Conservation (phyloP, 2,888 invertebrate species). For the Acleris sparsana region DNA sequence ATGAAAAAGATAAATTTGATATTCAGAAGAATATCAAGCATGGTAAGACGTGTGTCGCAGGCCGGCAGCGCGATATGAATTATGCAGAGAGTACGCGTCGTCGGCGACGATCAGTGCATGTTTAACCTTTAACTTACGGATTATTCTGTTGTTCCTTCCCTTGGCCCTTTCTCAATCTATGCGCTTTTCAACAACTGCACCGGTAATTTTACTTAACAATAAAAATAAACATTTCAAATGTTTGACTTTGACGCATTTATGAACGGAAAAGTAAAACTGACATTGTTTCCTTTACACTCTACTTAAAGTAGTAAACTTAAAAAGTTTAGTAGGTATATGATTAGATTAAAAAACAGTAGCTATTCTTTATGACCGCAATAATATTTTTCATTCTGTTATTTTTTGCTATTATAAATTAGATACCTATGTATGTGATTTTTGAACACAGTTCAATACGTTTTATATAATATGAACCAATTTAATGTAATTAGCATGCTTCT, state of each 20-base stretch:
- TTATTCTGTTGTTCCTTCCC: slow-evolving; percentile 56
- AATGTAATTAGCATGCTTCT: too few species aligned
- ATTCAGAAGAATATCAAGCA: slow-evolving; percentile 59
- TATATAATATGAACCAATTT: too few species aligned
- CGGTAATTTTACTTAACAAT: slow-evolving; percentile 3
- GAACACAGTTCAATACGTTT: too few species aligned
- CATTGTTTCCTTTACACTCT: not conserved
- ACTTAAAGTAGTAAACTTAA: not conserved
- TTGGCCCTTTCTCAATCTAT: slow-evolving; percentile 49
- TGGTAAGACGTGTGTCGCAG: slow-evolving; percentile 47
- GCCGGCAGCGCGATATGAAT: slow-evolving; percentile 62
- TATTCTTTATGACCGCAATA: too few species aligned
- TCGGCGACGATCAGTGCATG: slow-evolving; percentile 59
- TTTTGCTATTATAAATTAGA: too few species aligned
- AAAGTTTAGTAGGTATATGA: not conserved
- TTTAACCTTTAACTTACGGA: slow-evolving; percentile 68
- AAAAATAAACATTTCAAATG: slow-evolving; percentile 6
- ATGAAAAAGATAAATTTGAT: slow-evolving; percentile 53
- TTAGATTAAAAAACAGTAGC: too few species aligned
- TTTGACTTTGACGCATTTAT: slow-evolving; percentile 4
- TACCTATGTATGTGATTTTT: too few species aligned
- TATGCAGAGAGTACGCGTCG: slow-evolving; percentile 64
- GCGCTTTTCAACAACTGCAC: slow-evolving; percentile 6
- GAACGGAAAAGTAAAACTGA: not conserved
- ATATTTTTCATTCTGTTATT: too few species aligned